Evolutionary conservation across 2,797 vertebrate species (phyloP).

Genomic region (Sphenodon punctatus): DNA sequence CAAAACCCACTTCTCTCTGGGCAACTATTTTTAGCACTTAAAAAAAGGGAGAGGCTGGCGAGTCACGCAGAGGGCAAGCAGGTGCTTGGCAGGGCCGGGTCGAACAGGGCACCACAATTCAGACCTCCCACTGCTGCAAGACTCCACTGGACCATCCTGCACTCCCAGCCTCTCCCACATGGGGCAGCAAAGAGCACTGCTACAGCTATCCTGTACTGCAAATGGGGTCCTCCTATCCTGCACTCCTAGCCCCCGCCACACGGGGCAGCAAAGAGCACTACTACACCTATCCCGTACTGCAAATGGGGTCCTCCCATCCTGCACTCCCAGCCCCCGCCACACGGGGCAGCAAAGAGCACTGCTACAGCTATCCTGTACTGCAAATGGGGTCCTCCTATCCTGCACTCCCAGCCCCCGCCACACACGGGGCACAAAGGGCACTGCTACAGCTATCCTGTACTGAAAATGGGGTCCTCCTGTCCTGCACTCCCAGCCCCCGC

Average conservation of each 20-base stretch:
- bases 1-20: background rate
- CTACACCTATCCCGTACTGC: background rate
- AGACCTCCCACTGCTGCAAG: no score
- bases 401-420: background rate
- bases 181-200: background rate
- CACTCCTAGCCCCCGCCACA: background rate
- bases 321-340: background rate
- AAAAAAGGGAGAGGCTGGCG: constrained; percentile 15
- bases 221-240: background rate
- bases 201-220: background rate
- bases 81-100: background rate
- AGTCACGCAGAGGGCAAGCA: background rate
- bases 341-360: background rate
- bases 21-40: constrained; percentile 25
- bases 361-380: background rate
- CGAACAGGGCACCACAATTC: rapidly evolving
- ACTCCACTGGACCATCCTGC: background rate
- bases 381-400: background rate
- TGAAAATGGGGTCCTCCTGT: background rate
- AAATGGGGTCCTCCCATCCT: background rate
- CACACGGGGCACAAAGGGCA: background rate
- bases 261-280: background rate
- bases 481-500: background rate
- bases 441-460: background rate
- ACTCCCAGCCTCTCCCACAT: background rate